Percentiles rank a stretch among this genome's conserved stretches.
These are phyloP conservation scores for Coracias cyanogaster DNA, from an alignment of 2,797 vertebrate genomes.

Conservation along the genomic window DNA sequence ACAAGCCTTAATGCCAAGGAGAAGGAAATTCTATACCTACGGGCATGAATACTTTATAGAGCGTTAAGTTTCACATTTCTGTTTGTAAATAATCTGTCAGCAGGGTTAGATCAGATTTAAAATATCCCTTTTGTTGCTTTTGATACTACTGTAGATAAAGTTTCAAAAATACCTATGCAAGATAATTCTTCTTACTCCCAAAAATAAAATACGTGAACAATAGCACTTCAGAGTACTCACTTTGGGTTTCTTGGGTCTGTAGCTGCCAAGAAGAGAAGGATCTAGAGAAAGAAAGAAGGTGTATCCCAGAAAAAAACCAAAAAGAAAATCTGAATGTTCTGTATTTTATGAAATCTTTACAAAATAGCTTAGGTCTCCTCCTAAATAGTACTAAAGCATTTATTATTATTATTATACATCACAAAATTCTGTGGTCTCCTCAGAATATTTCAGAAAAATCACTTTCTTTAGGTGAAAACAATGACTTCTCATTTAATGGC, in stretches of 20 bases:
- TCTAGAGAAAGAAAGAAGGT: slow-evolving; percentile 78
- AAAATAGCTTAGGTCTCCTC: background rate
- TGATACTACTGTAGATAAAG: background rate
- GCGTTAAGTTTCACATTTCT: background rate
- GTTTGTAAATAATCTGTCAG: background rate
- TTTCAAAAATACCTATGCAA: background rate
- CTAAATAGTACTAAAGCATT: background rate
- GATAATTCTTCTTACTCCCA: background rate
- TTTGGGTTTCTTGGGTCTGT: slow-evolving; percentile 79
- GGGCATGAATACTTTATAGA: background rate
- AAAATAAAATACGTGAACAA: background rate
- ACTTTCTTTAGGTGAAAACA: background rate
- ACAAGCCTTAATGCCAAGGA: background rate
- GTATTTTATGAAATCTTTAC: background rate
- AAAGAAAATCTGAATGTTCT: background rate
- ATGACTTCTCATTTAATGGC: background rate
- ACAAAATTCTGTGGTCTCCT: background rate
- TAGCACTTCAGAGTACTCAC: slow-evolving; percentile 72
- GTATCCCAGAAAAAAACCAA: background rate
- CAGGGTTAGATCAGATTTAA: background rate
- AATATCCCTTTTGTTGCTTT: background rate
- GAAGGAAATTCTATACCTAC: background rate
- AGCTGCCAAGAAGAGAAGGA: slow-evolving; percentile 81
- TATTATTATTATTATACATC: background rate
- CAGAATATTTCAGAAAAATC: background rate